Evolutionary conservation across 2,797 vertebrate genomes (phyloP), one percentile per base, ranked within the genome.

Genomic region (Decapterus maruadsi): DNA sequence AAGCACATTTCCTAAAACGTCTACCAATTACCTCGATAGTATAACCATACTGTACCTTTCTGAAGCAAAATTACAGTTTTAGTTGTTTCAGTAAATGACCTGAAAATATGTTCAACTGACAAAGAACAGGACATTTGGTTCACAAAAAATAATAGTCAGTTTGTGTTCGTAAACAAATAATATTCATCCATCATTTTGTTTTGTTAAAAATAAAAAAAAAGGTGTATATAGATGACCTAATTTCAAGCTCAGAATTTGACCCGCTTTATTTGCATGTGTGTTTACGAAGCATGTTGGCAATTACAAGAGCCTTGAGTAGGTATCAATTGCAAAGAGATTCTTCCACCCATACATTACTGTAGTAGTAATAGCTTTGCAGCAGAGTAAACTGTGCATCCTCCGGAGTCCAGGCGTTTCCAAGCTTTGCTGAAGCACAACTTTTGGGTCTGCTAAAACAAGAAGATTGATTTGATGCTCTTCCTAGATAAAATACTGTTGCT

Each of bases 401-500:
- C 51, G 38, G 26, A 20, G 40, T 36, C 12, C 51, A 45, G 26
- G 17, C 40, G 54, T 59, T 48, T 57, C 22, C 11, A 67, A 11
- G 40, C n/a, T 48, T 54, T 8, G 2, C 38, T 38, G 14, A 5
- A 14, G 13, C 31, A 13, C 19, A 59, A 8, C 38, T 38, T 56
- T 56, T 19, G 13, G 9, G 8, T 36, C 26, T 53, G 45, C 42
- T 36, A 26, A 61, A 29, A 59, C 54, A 72, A 67, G 50, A 54
- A n/a, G 31, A 71, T 2, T 50, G 42, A 69, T 19, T 12, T 55
- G 34, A 46, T 68, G 22, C 38, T 59, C 46, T 63, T 36, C 19
- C 29, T 6, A 50, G 16, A 68, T 58, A 40, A 50, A 59, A 45
- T 51, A 60, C 65, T 45, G 86, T 87, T 87, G 68, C 86, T 76